Conservation (phyloP, 2,113 vertebrate genomes). For the Cololabis saira region DNA sequence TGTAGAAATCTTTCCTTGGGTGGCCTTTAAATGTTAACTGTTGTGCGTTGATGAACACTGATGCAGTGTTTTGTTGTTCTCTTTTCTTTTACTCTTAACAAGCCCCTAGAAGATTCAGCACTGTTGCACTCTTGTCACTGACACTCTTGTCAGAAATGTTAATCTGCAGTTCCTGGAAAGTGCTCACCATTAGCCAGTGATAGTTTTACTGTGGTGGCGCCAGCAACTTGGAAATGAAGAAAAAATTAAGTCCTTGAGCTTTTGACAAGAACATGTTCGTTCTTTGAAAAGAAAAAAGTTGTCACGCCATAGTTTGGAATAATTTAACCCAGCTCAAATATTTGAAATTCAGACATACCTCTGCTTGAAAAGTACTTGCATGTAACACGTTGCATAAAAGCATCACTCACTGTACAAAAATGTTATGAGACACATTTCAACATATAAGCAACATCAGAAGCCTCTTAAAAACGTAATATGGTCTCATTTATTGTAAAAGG, state of each 20-base stretch:
- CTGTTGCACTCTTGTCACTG: no score
- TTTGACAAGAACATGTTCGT: constrained; percentile 23
- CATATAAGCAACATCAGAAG: constrained; percentile 20
- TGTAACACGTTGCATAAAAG: constrained; percentile 25
- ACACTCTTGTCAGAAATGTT: neutral
- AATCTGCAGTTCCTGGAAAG: neutral
- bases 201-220: neutral
- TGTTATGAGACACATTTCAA: constrained; percentile 22
- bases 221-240: neutral
- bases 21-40: constrained; percentile 12
- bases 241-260: neutral
- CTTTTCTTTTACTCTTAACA: constrained; percentile 3
- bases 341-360: constrained; percentile 13
- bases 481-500: neutral
- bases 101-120: neutral
- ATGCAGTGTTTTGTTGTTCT: neutral
- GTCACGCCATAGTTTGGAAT: no score
- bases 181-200: neutral
- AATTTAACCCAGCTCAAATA: constrained; percentile 13
- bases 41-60: neutral
- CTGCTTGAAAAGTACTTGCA: constrained; percentile 22
- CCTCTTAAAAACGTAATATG: constrained; percentile 6
- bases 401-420: constrained; percentile 21
- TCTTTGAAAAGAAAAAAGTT: neutral
- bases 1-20: constrained; percentile 20